A percentile compares a stretch with the other conserved stretches of the same genome.
Evolutionary conservation across 2,113 vertebrate genomes (phyloP).

Genomic region (Serilophus lunatus): DNA sequence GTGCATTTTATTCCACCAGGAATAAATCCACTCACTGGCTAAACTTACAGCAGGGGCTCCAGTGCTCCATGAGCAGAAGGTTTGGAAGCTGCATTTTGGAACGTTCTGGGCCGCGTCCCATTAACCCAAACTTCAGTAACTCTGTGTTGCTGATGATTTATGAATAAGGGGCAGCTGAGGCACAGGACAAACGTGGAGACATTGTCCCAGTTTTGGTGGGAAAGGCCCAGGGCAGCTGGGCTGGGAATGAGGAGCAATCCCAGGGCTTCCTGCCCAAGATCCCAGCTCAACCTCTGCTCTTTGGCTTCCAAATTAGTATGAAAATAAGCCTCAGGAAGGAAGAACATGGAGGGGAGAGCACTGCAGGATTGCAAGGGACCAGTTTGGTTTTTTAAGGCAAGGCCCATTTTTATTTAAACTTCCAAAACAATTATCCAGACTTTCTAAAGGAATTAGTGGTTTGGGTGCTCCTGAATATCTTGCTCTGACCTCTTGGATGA

Average conservation of each 20-base stretch:
- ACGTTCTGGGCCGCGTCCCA: background rate
- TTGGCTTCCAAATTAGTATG: background rate
- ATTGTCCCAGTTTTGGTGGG: no score
- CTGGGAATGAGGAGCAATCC: background rate
- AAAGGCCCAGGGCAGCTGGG: no score
- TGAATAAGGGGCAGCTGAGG: background rate
- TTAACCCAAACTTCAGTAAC: background rate
- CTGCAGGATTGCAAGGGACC: rapidly evolving
- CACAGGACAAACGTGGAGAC: rapidly evolving
- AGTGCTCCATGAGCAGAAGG: background rate
- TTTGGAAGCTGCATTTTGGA: background rate
- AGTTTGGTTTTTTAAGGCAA: background rate
- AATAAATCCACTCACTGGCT: background rate
- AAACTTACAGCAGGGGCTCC: constrained; percentile 35
- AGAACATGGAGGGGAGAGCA: rapidly evolving
- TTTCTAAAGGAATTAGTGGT: no score
- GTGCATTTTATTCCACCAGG: background rate
- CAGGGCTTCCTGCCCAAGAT: background rate
- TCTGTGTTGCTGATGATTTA: background rate
- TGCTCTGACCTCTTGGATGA: background rate
- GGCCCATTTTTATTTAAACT: background rate
- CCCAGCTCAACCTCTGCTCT: background rate
- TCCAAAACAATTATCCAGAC: background rate
- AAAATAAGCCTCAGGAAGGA: background rate
- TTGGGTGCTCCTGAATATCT: background rate